These are phyloP conservation scores for Drosophila setosimentum DNA, from an alignment of 2,888 invertebrate species.

Conservation along the genomic window DNA sequence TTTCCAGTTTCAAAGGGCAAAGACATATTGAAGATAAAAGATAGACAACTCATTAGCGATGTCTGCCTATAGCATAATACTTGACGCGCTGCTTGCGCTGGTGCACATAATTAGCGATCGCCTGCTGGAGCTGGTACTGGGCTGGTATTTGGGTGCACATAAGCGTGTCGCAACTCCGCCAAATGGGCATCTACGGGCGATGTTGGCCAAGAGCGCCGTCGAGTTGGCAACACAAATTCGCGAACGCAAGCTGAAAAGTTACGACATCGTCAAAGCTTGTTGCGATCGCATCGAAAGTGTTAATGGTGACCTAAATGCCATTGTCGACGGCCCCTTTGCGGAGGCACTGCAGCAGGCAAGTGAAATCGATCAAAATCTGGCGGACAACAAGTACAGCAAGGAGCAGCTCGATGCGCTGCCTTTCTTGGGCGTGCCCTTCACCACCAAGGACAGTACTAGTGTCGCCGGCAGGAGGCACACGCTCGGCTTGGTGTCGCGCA, in stretches of 20 bases:
- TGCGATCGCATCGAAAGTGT: conserved; percentile 90
- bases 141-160: conserved; percentile 80
- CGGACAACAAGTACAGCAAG: conserved; percentile 87
- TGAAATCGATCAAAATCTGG: conserved; percentile 89
- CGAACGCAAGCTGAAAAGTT: conserved; percentile 88
- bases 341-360: conserved; percentile 92
- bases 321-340: conserved; percentile 92
- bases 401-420: conserved; percentile 90
- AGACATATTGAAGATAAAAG: conserved; percentile 3
- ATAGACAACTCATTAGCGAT: conserved; percentile 41
- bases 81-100: conserved; percentile 70
- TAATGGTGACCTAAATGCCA: conserved; percentile 92
- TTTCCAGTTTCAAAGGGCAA: conserved; percentile 29
- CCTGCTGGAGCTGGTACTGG: conserved; percentile 77
- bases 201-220: conserved; percentile 88
- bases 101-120: conserved; percentile 77
- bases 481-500: conserved; percentile 88
- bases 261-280: conserved; percentile 90
- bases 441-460: conserved; percentile 95
- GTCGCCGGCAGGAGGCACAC: conserved; percentile 91
- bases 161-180: conserved; percentile 73
- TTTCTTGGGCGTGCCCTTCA: conserved; percentile 96
- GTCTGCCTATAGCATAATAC: conserved; percentile 63
- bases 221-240: conserved; percentile 89
- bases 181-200: conserved; percentile 65